Conservation (phyloP, 2,113 vertebrate genomes). For the Xiphophorus hellerii region DNA sequence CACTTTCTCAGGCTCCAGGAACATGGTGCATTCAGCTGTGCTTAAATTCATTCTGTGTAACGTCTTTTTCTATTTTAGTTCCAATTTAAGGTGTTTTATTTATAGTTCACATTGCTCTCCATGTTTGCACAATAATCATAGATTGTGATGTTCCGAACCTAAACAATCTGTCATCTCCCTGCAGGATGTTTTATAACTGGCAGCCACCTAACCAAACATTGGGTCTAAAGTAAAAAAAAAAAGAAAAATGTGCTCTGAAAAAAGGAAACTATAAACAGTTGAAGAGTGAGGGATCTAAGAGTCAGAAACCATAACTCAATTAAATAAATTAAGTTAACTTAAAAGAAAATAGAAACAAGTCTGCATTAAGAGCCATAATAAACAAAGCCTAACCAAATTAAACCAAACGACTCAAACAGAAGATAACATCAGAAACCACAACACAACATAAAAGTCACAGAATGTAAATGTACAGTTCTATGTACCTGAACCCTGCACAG, state of each 20-base stretch:
- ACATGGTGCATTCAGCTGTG: constrained; percentile 9
- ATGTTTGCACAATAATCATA: not conserved
- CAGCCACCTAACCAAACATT: not conserved
- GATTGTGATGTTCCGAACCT: no score
- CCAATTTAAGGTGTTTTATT: not conserved
- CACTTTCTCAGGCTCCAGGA: not conserved
- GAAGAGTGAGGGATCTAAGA: not conserved
- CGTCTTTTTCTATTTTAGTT: not conserved
- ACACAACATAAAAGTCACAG: not conserved
- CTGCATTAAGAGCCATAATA: not conserved
- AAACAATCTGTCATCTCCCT: no score
- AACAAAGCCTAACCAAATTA: not conserved
- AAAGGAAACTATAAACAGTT: not conserved
- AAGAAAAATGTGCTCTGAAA: no score
- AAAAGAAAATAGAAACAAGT: not conserved
- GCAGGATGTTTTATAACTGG: no score
- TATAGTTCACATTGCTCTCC: not conserved
- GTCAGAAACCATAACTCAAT: not conserved
- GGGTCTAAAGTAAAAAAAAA: not conserved
- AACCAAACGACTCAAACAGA: not conserved
- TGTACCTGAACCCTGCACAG: no score
- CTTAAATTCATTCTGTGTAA: constrained; percentile 2
- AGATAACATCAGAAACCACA: not conserved
- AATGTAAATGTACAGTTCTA: not conserved
- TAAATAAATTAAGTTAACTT: not conserved